Base-by-base conservation (phyloP, 2,888 invertebrate species). In the Mythimna ferrago region DNA sequence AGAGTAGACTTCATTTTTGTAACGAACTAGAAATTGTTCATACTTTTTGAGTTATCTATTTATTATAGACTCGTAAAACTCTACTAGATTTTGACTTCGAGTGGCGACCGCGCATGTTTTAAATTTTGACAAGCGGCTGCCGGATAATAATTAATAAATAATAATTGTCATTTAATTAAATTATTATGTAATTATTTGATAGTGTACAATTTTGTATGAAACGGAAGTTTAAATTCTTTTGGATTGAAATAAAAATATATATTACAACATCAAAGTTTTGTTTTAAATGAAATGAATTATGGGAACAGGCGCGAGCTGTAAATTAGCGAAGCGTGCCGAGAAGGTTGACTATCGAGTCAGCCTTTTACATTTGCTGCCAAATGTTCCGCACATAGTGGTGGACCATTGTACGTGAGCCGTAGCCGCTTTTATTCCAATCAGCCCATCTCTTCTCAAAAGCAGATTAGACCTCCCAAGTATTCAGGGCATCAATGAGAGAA, bases 151-250 rank as follows among this genome's bases (percentile, higher is more conserved):
- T 10, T 21, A 26, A 19, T 38, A 16, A 32, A 10, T 11, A n/a
- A n/a, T n/a, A n/a, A 53, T 9, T 56, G 32, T 56, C 19, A 54
- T 48, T 2, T 48, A 53, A 38, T n/a, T 35, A 83, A 80, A 84
- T 80, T 84, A 66, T 58, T 67, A 53, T 44, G 63, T 70, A 41
- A 73, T 71, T 71, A 63, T 56, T 61, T 61, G 7, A 44, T 35
- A 57, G 32, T 73, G 63, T 83, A 76, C 68, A 68, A 48, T 62
- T 73, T 83, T 74, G 67, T 86, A 83, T 73, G 44, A 70, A 73
- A 62, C 65, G 26, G 56, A 67, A 81, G 44, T 57, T 70, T 19
- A 54, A 53, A 63, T 51, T 14, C 38, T 67, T 75, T 84, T 58
- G 51, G 51, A 53, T 53, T 53, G 2, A 21, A 48, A 60, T 64